Percentiles rank a stretch among this genome's conserved stretches.
Evolutionary conservation across 37 sponge, comb jelly and placozoan genomes (phyloP).

Genomic region (Oscarella lobularis): DNA sequence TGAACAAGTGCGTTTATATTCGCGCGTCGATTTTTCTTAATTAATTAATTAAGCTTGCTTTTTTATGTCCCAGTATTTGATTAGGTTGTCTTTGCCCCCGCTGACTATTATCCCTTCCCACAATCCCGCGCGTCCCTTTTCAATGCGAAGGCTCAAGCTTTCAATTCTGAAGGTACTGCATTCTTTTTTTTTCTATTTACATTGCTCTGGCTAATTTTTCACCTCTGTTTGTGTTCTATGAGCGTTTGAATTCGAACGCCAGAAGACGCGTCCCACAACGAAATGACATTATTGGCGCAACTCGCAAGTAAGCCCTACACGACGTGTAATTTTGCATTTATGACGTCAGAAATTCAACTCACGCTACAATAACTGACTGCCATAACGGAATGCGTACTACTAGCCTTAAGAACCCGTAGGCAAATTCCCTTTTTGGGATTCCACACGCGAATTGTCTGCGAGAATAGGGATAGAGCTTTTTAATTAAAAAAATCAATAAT

Average conservation of each 20-base stretch:
- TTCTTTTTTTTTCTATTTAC: no score
- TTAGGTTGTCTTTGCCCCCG: not conserved
- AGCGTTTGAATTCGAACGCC: not conserved
- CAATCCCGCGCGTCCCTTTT: not conserved
- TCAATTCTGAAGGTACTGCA: no score
- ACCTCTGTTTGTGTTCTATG: not conserved
- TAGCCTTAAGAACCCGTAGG: conserved; percentile 17
- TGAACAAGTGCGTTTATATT: no score
- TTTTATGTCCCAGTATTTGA: not conserved
- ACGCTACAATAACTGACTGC: conserved; percentile 34
- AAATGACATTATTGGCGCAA: not conserved
- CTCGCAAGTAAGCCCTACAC: not conserved
- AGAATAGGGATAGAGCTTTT: not conserved
- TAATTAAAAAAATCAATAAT: not conserved
- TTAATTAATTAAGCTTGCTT: no score
- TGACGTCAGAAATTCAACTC: conserved; percentile 1
- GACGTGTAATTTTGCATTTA: not conserved
- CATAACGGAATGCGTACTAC: conserved; percentile 29
- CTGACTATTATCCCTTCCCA: not conserved
- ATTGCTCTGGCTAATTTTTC: no score
- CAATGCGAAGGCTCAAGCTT: not conserved
- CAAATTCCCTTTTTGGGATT: conserved; percentile 24
- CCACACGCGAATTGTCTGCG: conserved; percentile 51
- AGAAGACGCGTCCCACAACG: not conserved
- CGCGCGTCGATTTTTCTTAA: no score